phyloP scores from a whole-genome alignment of 2,797 vertebrate species.

The Darevskia nairensis region DNA sequence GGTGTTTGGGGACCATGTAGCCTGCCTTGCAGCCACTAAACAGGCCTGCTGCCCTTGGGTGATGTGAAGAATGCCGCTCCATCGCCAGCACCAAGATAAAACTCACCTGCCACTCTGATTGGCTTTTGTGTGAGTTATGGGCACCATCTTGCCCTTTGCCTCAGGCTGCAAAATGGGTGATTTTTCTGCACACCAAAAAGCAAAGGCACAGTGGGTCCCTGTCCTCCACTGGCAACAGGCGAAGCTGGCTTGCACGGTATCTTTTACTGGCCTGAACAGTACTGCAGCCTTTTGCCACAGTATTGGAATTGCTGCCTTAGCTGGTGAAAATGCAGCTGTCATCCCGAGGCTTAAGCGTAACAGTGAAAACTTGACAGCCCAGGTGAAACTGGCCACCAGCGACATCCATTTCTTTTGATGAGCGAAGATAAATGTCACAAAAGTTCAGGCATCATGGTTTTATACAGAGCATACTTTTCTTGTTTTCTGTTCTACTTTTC shows the following conservation, averaged over 20 bases:
- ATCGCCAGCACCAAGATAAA: too few relatives aligned
- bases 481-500: constrained; percentile 2
- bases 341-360: constrained; percentile 29
- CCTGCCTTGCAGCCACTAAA: too few relatives aligned
- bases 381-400: constrained; percentile 63
- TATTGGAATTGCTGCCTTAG: fast-evolving
- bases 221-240: neutral
- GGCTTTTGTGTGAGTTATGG: too few relatives aligned
- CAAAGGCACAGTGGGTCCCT: neutral
- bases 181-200: neutral
- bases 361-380: constrained; percentile 49
- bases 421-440: constrained; percentile 71
- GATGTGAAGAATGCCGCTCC: too few relatives aligned
- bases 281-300: neutral
- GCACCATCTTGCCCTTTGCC: too few relatives aligned
- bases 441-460: constrained; percentile 52
- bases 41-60: neutral
- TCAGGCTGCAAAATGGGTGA: too few relatives aligned
- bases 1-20: too few relatives aligned
- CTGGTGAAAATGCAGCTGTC: constrained; percentile 32
- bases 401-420: constrained; percentile 38
- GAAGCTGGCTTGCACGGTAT: neutral
- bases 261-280: neutral
- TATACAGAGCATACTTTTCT: constrained; percentile 53
- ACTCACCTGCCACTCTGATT: too few relatives aligned